Conservation (phyloP, 2,888 invertebrate species). For the Aspidiotus rigidus region DNA sequence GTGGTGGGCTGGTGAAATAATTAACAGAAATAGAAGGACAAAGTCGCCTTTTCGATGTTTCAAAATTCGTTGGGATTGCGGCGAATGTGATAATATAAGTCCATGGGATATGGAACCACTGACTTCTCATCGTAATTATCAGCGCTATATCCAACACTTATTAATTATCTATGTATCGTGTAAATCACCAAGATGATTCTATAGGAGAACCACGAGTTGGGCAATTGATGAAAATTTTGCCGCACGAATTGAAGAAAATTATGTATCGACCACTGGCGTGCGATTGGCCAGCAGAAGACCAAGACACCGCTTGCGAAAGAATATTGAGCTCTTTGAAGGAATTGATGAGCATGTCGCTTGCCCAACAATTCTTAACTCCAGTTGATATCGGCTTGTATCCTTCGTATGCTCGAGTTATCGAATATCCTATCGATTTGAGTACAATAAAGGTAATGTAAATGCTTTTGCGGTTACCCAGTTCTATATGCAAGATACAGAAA, state of each 20-base stretch:
- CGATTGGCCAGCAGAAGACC: conserved; percentile 77
- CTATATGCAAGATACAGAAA: no score
- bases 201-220: conserved; percentile 65
- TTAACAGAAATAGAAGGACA: conserved; percentile 55
- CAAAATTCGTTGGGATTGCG: conserved; percentile 82
- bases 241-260: conserved; percentile 69
- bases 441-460: conserved; percentile 61
- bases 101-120: conserved; percentile 93
- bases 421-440: conserved; percentile 88
- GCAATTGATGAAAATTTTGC: conserved; percentile 71
- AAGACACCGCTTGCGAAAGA: conserved; percentile 65
- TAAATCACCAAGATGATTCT: conserved; percentile 30
- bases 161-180: background rate
- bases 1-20: conserved; percentile 90
- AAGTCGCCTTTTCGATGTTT: conserved; percentile 68
- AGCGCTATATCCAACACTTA: background rate
- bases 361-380: conserved; percentile 87
- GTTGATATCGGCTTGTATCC: conserved; percentile 90
- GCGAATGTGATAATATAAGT: conserved; percentile 80
- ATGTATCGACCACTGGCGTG: conserved; percentile 61
- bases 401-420: conserved; percentile 75
- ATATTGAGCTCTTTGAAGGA: conserved; percentile 61
- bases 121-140: conserved; percentile 54
- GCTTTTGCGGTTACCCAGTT: no score
- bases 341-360: conserved; percentile 80